Evolutionary conservation across 1,140 invertebrate species (phyloP).

Genomic region (Archivesica marissinica): DNA sequence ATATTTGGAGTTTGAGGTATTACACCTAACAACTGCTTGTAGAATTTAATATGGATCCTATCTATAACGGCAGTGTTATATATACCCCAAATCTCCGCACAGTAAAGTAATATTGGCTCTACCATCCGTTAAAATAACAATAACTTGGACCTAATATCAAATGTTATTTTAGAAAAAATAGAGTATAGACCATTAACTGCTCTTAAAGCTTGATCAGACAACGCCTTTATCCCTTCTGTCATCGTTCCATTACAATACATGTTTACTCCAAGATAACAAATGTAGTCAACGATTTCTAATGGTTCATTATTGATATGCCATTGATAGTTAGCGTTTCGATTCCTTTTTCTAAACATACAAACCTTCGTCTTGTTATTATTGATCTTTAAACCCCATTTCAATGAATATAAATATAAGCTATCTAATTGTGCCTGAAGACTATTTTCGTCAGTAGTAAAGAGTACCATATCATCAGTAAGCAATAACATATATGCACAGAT

Average conservation of each 20-base stretch:
- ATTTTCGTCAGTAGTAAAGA: constrained; percentile 30
- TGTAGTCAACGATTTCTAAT: constrained; percentile 7
- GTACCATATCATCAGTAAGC: constrained; percentile 38
- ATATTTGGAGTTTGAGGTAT: not conserved
- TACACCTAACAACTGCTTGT: not conserved
- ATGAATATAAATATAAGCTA: not conserved
- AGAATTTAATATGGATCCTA: constrained; percentile 13
- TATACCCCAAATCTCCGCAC: constrained; percentile 14
- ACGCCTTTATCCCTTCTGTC: not conserved
- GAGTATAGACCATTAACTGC: constrained; percentile 11
- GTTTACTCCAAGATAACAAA: not conserved
- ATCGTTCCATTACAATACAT: not conserved
- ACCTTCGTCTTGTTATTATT: constrained; percentile 17
- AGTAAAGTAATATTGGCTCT: constrained; percentile 19
- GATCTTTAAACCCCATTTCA: constrained; percentile 17
- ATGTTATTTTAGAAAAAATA: constrained; percentile 1
- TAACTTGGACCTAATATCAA: constrained; percentile 14
- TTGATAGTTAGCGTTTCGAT: not conserved
- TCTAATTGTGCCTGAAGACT: constrained; percentile 13
- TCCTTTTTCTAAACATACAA: constrained; percentile 14
- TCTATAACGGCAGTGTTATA: not conserved
- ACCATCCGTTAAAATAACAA: constrained; percentile 6
- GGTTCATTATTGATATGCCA: constrained; percentile 5
- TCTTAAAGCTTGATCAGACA: constrained; percentile 16
- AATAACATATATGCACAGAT: constrained; percentile 29